A percentile compares a stretch with the other conserved stretches of the same genome.
These are phyloP conservation scores for Brachyhypopomus gauderio DNA, from an alignment of 2,113 vertebrate genomes.

Conservation along the genomic window DNA sequence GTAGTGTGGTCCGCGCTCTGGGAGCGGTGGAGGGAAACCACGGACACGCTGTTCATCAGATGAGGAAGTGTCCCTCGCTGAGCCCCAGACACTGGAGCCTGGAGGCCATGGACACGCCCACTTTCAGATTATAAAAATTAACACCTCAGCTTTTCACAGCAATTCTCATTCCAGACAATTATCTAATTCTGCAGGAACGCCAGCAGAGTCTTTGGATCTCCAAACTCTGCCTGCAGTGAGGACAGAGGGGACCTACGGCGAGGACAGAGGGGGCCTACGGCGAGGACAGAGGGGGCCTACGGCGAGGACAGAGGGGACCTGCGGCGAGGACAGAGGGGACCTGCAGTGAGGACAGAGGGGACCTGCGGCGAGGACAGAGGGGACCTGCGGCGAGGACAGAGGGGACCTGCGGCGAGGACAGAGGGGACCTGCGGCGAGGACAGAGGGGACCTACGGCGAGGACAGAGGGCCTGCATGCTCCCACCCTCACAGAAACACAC, in stretches of 20 bases:
- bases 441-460: not conserved
- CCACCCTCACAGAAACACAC: slow-evolving; percentile 12
- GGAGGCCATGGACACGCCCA: slow-evolving; percentile 1
- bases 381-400: too few species aligned
- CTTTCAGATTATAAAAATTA: too few species aligned
- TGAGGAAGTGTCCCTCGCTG: not conserved
- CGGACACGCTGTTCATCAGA: not conserved
- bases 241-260: not conserved
- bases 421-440: too few species aligned
- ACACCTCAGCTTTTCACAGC: slow-evolving; percentile 21
- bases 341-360: too few species aligned
- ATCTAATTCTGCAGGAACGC: slow-evolving; percentile 64
- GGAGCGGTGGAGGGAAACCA: too few species aligned
- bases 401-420: too few species aligned
- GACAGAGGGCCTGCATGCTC: not conserved
- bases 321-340: too few species aligned
- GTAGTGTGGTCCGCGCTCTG: too few species aligned
- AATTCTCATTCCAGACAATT: slow-evolving; percentile 53
- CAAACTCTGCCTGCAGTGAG: slow-evolving; percentile 27
- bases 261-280: too few species aligned
- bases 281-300: too few species aligned
- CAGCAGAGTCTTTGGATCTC: slow-evolving; percentile 50
- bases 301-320: too few species aligned
- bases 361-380: too few species aligned
- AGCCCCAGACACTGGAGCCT: not conserved